Conservation (phyloP, 2,113 vertebrate species). For the Peucedramus taeniatus region DNA sequence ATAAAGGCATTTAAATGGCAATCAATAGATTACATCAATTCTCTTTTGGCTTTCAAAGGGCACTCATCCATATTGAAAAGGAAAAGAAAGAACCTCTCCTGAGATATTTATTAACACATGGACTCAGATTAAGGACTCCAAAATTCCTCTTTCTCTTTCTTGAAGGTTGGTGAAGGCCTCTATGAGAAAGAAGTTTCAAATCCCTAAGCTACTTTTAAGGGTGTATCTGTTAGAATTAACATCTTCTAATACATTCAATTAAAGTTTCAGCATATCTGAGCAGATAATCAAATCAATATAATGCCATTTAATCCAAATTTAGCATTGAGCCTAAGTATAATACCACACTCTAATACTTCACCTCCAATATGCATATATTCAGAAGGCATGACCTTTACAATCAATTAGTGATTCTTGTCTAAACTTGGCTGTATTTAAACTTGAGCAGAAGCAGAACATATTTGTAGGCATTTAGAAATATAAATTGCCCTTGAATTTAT, state of each 20-base stretch:
- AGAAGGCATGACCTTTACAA: slow-evolving; percentile 6
- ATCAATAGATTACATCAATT: slow-evolving; percentile 57
- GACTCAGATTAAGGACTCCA: background rate
- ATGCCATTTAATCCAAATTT: background rate
- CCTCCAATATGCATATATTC: background rate
- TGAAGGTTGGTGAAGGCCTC: background rate
- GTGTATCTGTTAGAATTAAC: background rate
- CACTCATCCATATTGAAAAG: slow-evolving; percentile 17
- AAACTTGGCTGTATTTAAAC: slow-evolving; percentile 6
- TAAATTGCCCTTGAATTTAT: background rate
- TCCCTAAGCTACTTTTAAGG: background rate
- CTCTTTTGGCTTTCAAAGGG: slow-evolving; percentile 47
- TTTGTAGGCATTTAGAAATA: background rate
- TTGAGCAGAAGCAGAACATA: background rate
- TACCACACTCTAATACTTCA: background rate
- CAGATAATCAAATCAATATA: slow-evolving; percentile 1
- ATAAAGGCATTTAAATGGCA: slow-evolving; percentile 57
- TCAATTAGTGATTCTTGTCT: background rate
- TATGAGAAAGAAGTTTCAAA: background rate
- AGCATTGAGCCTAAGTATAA: background rate
- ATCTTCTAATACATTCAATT: slow-evolving; percentile 16
- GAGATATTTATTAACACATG: slow-evolving; percentile 6
- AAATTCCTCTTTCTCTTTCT: background rate
- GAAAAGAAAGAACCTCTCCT: background rate
- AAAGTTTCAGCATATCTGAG: slow-evolving; percentile 1